Evolutionary conservation across 2,113 vertebrate species (phyloP).

Genomic region (Hirundichthys speculiger): DNA sequence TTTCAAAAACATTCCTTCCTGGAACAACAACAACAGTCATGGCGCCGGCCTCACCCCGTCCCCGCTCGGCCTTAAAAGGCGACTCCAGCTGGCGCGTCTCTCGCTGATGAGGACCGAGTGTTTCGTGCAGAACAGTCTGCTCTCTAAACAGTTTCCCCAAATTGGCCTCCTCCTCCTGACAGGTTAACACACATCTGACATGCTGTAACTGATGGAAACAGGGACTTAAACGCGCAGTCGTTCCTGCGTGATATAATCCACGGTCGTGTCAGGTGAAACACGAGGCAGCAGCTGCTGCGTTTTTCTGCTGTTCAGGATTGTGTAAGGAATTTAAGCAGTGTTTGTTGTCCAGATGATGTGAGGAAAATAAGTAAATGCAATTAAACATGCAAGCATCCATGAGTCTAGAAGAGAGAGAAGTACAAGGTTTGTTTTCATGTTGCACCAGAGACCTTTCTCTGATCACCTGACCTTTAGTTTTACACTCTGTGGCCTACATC

Average conservation of each 20-base stretch:
- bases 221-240: too few relatives aligned
- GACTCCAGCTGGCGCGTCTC: constrained; percentile 69
- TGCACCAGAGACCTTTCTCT: background rate
- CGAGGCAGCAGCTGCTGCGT: too few relatives aligned
- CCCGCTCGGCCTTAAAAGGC: constrained; percentile 70
- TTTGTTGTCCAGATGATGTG: too few relatives aligned
- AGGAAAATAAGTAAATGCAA: too few relatives aligned
- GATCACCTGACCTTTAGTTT: background rate
- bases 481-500: background rate
- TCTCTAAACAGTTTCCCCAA: constrained; percentile 72
- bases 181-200: background rate
- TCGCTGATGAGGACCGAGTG: constrained; percentile 59
- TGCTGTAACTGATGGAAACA: background rate
- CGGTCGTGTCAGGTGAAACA: too few relatives aligned
- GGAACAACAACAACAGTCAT: constrained; percentile 40
- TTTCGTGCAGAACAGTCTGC: constrained; percentile 73
- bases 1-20: constrained; percentile 29
- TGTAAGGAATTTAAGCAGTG: too few relatives aligned
- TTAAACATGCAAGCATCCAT: too few relatives aligned
- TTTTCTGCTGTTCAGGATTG: too few relatives aligned
- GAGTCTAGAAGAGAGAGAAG: too few relatives aligned
- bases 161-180: constrained; percentile 26
- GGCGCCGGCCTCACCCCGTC: constrained; percentile 13
- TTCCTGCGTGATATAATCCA: too few relatives aligned
- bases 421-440: too few relatives aligned